Percentiles rank a stretch among this genome's conserved stretches.
These are phyloP conservation scores for Vannuccia rotundouncinata DNA, from an alignment of 2,888 invertebrate genomes.

Conservation along the genomic window DNA sequence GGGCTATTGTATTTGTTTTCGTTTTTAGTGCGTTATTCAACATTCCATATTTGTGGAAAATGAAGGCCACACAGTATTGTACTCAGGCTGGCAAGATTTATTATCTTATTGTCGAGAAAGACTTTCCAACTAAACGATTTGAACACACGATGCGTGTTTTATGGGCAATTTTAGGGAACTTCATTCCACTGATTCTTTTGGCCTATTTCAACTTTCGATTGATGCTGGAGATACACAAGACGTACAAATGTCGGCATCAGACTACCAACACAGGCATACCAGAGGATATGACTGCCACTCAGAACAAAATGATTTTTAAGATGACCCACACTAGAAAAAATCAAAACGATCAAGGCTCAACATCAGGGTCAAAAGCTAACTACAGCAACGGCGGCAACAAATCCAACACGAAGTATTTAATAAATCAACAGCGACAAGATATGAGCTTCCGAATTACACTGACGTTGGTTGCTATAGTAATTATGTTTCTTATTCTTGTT, in stretches of 20 bases:
- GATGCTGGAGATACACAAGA: constrained; percentile 42
- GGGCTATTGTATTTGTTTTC: constrained; percentile 42
- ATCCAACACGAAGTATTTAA: no score
- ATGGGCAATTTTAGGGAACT: constrained; percentile 44
- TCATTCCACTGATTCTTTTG: constrained; percentile 43
- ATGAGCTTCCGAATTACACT: constrained; percentile 43
- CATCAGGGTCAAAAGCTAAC: background rate
- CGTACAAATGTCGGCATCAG: constrained; percentile 40
- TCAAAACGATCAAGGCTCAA: background rate
- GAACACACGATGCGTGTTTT: constrained; percentile 43
- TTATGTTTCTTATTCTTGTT: constrained; percentile 45
- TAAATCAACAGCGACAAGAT: constrained; percentile 35
- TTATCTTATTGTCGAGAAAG: constrained; percentile 17
- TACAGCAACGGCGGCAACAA: background rate
- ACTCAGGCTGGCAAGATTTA: background rate
- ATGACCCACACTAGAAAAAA: background rate
- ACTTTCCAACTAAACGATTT: constrained; percentile 37
- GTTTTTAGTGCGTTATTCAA: constrained; percentile 43
- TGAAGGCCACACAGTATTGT: background rate
- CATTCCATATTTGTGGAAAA: constrained; percentile 43
- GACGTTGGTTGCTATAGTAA: constrained; percentile 44
- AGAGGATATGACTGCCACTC: background rate
- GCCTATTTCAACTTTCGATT: constrained; percentile 43
- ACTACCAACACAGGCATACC: background rate
- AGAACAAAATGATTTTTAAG: background rate